Evolutionary conservation across 1,140 invertebrate genomes (phyloP), one percentile per base, ranked within the genome.

Genomic region (Caenorhabditis latens): DNA sequence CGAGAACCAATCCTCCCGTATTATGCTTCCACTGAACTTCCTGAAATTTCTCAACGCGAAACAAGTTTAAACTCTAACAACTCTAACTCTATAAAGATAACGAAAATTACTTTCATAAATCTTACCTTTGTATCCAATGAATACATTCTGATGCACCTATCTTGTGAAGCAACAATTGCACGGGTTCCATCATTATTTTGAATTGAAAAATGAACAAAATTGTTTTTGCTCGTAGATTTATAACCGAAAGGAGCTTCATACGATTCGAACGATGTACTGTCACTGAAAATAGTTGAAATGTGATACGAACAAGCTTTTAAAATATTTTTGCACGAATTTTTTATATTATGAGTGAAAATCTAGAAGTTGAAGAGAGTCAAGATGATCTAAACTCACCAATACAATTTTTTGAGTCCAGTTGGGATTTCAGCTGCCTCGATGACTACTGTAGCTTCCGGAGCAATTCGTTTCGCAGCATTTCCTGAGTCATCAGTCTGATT

Each of bases 11-110:
- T 32, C 21, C n/a, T 2, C 46, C 71, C 11, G 71, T 79, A 43
- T 79, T 79, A 4, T 79, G 46, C 71, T 79, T 79, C 71, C 71
- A 79, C 21, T 8, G 19, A 13, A 79, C 46, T 79, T 21, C 71
- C 46, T 79, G 21, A 48, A 71, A 71, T 40, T 65, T 40, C 32
- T 32, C 32, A 19, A 0, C 55, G 13, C 6, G 4, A 58, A 58
- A 32, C 2, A 32, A 32, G 32, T 32, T 32, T 32, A 32, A 32
- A 32, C 32, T 32, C 32, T 32, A 32, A 0, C 32, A 32, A 32
- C 32, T 32, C 32, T 32, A 32, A 0, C 32, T 32, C 32, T 32
- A 32, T 32, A 1, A 32, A 32, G 32, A 32, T 1, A 1, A 32
- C 2, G 32, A 32, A 2, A 32, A 32, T 32, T 32, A 32, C 32